Evolutionary conservation across 1,140 invertebrate species (phyloP), one percentile per base, ranked within the genome.

Genomic region (Tetranychus urticae): DNA sequence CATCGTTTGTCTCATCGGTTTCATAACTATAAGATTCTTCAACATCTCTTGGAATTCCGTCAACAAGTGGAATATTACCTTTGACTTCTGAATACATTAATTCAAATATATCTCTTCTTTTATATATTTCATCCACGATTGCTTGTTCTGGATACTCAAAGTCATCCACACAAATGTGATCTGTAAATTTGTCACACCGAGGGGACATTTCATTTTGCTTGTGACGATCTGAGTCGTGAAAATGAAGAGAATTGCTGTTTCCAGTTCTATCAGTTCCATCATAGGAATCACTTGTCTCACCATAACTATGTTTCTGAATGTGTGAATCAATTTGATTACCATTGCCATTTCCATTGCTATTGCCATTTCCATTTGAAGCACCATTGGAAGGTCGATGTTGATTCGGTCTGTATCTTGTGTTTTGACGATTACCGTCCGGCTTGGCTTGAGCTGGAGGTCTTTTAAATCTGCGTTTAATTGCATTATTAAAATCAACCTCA

Each of bases 161-260:
- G 54, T 79, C 77, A 64, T 82, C 78, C 39, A 86, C 73, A 71
- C 84, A 88, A 63, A 88, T 76, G 5, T 79, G 81, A 67, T 81
- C 81, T 1, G 81, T 80, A 68, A 86, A 85, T 59, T 81, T 77
- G 64, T 83, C 82, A 66, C 83, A 85, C 61, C 78, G 74, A 4
- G 66, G 66, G 2, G 60, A 23, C 10, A n/a, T 37, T 42, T 37
- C 34, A 60, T 60, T 36, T 47, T 23, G n/a, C 23, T 33, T 50
- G 14, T 50, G 50, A 31, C n/a, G n/a, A 6, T n/a, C n/a, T 2
- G 50, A 33, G 7, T 52, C 31, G 39, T 42, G 23, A 23, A 23
- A 35, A 23, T 14, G 5, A 23, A 50, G 33, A 54, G 50, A n/a
- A 23, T 14, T 10, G 14, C 37, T 33, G 7, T 23, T 52, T 31